A percentile compares a stretch with the other conserved stretches of the same genome.
Evolutionary conservation across 35 echinoderm and acorn worm genomes (phyloP).

Genomic region (Apostichopus parvimensis): DNA sequence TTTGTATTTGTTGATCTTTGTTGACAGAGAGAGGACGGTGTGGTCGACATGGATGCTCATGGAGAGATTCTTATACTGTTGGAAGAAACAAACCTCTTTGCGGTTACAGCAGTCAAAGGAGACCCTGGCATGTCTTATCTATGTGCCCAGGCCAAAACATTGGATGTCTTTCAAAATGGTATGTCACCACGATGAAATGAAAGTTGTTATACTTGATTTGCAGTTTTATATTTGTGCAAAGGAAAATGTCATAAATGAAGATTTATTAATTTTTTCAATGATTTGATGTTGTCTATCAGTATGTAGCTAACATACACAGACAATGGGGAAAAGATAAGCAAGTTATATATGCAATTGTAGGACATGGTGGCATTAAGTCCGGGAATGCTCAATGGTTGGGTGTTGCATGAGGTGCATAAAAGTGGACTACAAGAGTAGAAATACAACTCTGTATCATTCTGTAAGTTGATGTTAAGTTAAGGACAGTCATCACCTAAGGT

Average conservation of each 20-base stretch:
- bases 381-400: too few relatives aligned
- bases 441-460: too few relatives aligned
- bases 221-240: background rate
- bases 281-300: background rate
- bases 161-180: slow-evolving; percentile 68
- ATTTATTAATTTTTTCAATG: background rate
- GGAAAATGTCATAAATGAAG: too few relatives aligned
- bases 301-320: background rate
- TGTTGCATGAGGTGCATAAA: too few relatives aligned
- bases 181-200: slow-evolving; percentile 48
- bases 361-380: too few relatives aligned
- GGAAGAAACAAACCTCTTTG: slow-evolving; percentile 82
- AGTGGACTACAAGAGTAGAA: too few relatives aligned
- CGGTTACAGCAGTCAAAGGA: slow-evolving; percentile 82
- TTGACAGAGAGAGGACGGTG: slow-evolving; percentile 7
- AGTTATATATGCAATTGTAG: too few relatives aligned
- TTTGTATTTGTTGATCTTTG: background rate
- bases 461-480: too few relatives aligned
- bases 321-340: too few relatives aligned
- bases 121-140: slow-evolving; percentile 75
- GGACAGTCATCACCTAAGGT: too few relatives aligned
- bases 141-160: slow-evolving; percentile 74
- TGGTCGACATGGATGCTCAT: slow-evolving; percentile 26
- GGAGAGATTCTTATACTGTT: slow-evolving; percentile 80
- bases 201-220: background rate